Base-by-base conservation (phyloP, 2,888 invertebrate genomes). In the Galeopsomyia nigrocyanea region DNA sequence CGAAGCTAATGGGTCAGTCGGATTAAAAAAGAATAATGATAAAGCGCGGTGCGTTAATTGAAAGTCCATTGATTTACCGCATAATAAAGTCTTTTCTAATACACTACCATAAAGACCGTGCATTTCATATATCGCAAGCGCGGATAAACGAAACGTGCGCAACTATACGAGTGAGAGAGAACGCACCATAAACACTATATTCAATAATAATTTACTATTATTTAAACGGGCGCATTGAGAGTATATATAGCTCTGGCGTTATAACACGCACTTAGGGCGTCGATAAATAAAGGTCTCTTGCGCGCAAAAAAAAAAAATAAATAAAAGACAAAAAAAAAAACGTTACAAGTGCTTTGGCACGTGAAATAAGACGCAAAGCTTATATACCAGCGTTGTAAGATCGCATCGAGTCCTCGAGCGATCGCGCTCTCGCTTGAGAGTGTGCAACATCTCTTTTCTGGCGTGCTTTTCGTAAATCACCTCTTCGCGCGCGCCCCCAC, bases 391-490 rank as follows among this genome's bases (percentile, higher is more conserved):
- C 21, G n/a, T n/a, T 10, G 13, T 10, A 10, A 39, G 70, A 67
- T 63, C 57, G 55, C 62, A 68, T 74, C 71, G 67, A 51, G 75
- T 66, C 75, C 61, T 56, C 74, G 60, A 63, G 66, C 56, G 39
- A 65, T 64, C 14, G 53, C 47, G 47, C 19, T 56, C 56, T 46
- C 46, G 16, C 55, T n/a, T n/a, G n/a, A n/a, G n/a, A n/a, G 17
- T 63, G 55, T n/a, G 49, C 51, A 49, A 39, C 31, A 31, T 61
- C 47, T 60, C 19, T 19, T 22, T 5, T 19, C 60, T 39, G 10
- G 7, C 39, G 39, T 10, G 39, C 71, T 77, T 71, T 75, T 74
- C 75, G 71, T 75, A 77, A 77, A 75, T 77, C 73, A 73, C 61
- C 67, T 70, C 39, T 9, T 5, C 51, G 22, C 60, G 5, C 62